These are phyloP conservation scores for Archegozetes longisetosus DNA, from an alignment of 1,140 invertebrate genomes.

Conservation along the genomic window DNA sequence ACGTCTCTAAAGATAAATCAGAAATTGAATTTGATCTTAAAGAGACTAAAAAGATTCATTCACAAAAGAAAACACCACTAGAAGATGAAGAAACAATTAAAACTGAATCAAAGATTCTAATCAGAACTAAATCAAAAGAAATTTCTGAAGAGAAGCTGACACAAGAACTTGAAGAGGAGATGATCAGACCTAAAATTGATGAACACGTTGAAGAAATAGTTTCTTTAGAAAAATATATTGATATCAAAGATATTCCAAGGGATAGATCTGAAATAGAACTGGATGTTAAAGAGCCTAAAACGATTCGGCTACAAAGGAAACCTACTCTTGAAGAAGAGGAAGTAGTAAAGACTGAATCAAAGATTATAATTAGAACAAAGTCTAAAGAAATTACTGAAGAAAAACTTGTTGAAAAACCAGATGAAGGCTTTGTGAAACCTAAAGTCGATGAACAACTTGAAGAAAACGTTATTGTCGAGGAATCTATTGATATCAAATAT, in stretches of 20 bases:
- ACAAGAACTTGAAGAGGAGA: constrained; percentile 4
- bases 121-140: too few relatives aligned
- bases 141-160: background rate
- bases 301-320: background rate
- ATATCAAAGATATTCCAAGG: background rate
- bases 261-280: background rate
- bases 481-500: too few relatives aligned
- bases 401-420: constrained; percentile 8
- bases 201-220: background rate
- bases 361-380: background rate
- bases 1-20: too few relatives aligned
- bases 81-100: background rate
- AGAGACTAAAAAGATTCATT: constrained; percentile 16
- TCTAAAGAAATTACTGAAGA: constrained; percentile 17
- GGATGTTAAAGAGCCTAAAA: constrained; percentile 19
- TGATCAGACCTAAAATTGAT: background rate
- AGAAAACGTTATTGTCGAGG: too few relatives aligned
- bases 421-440: too few relatives aligned
- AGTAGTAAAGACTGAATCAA: constrained; percentile 1
- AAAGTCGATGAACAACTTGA: too few relatives aligned
- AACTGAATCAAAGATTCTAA: too few relatives aligned
- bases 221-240: background rate
- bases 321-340: background rate
- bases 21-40: too few relatives aligned
- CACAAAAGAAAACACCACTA: background rate